Base-by-base conservation (phyloP, 2,113 vertebrate genomes). In the Pachypanchax playfairii region DNA sequence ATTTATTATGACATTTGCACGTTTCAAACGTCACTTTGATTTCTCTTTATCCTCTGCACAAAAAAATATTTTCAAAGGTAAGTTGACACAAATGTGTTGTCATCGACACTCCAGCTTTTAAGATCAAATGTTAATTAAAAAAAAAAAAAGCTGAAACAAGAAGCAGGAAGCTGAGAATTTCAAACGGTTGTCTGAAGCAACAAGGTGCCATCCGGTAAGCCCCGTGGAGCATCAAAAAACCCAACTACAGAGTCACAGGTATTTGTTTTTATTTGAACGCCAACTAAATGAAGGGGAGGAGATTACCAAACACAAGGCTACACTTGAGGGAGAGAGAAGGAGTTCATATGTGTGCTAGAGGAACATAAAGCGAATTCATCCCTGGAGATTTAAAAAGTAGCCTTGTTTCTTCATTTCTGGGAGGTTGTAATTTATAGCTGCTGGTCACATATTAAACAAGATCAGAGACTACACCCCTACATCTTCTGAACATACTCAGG, bases 401-500 rank as follows among this genome's bases (percentile, higher is more conserved):
- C 75, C 78, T 60, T 82, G 83, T 89, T 90, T 87, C 84, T 77
- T 88, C 84, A 88, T 92, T 90, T 90, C 73, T 79, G 85, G 66
- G 75, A 81, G 86, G 85, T 83, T 63, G 84, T 89, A 86, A 90
- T 89, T 90, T 88, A 77, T 90, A 90, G 89, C 89, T 90, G 83
- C 88, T 88, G 89, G 89, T 90, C 87, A 88, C 83, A 87, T 85
- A 88, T 90, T 90, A 88, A 88, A 91, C 85, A 87, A 88, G 89
- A 90, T 90, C 90, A 90, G 84, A 90, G 88, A 85, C 87, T 67
- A 75, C 76, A 9, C 84, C 82, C 75, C 84, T 88, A 88, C 83
- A 90, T 85, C 76, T 86, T 84, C 86, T 85, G 85, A 86, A 87
- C 75, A 82, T 72, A 85, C 83, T 77, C 77, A 49, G 88, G 85